Evolutionary conservation across 2,797 vertebrate species (phyloP).

Genomic region (Labeo calbasu): DNA sequence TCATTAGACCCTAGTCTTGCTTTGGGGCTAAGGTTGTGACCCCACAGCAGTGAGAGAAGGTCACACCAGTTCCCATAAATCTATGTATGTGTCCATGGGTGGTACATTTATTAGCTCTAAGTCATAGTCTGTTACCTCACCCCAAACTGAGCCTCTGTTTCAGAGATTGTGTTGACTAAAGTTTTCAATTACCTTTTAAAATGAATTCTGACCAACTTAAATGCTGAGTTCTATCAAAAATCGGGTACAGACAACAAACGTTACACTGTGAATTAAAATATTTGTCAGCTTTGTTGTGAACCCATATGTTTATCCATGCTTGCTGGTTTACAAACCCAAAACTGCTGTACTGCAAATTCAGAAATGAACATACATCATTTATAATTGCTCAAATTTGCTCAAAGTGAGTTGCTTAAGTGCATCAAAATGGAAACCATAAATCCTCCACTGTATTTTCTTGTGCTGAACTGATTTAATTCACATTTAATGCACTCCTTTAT

Average conservation of each 20-base stretch:
- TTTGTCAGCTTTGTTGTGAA: conserved; percentile 22
- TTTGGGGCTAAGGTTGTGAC: conserved; percentile 16
- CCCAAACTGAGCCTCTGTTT: background rate
- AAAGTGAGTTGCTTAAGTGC: background rate
- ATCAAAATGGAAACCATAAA: background rate
- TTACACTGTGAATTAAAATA: background rate
- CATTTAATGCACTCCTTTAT: background rate
- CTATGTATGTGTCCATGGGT: background rate
- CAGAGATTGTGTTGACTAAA: background rate
- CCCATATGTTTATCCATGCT: background rate
- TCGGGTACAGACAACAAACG: background rate
- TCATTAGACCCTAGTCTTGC: background rate
- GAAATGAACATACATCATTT: background rate
- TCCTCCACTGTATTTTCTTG: background rate
- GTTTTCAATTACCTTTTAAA: conserved; percentile 1
- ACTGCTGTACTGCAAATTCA: background rate
- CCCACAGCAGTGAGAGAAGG: conserved; percentile 33
- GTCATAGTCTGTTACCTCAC: conserved; percentile 22
- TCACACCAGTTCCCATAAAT: conserved; percentile 41
- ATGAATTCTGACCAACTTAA: background rate
- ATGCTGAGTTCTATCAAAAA: background rate
- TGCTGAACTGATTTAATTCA: background rate
- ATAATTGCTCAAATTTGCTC: background rate
- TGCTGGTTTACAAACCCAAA: background rate
- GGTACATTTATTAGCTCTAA: background rate